These are phyloP conservation scores for Jaculus jaculus DNA, from an alignment of 2,113 vertebrate genomes.

Conservation along the genomic window DNA sequence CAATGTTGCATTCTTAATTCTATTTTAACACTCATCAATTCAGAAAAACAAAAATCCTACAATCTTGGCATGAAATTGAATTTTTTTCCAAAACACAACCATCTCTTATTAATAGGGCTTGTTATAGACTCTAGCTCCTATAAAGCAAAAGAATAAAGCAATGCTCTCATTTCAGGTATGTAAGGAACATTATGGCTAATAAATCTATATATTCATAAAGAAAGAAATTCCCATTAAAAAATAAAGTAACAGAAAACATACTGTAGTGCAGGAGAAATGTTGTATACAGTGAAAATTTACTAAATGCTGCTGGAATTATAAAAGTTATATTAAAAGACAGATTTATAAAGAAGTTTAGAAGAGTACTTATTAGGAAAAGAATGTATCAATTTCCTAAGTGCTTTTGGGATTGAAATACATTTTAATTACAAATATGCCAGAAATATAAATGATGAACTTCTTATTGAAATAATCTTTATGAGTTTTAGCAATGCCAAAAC, in stretches of 20 bases:
- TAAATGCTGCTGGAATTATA: not conserved
- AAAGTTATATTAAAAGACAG: not conserved
- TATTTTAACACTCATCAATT: not conserved
- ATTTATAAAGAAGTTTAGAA: conserved; percentile 18
- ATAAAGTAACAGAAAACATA: not conserved
- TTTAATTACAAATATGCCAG: not conserved
- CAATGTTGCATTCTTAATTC: not conserved
- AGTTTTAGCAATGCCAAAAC: not conserved
- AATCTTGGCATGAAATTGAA: not conserved
- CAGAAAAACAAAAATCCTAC: not conserved
- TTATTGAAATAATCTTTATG: not conserved
- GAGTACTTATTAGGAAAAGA: not conserved
- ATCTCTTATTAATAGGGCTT: not conserved
- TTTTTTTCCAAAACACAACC: not conserved
- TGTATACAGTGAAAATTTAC: not conserved
- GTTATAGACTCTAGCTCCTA: not conserved
- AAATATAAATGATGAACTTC: not conserved
- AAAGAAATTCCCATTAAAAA: not conserved
- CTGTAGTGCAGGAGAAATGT: not conserved
- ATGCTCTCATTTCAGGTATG: not conserved
- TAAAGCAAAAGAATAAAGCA: not conserved
- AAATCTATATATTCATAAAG: not conserved
- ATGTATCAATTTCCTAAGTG: not conserved
- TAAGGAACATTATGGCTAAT: not conserved
- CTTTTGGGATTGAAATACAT: not conserved